Conservation (phyloP, 2,797 vertebrate genomes). For the Coluber constrictor region DNA sequence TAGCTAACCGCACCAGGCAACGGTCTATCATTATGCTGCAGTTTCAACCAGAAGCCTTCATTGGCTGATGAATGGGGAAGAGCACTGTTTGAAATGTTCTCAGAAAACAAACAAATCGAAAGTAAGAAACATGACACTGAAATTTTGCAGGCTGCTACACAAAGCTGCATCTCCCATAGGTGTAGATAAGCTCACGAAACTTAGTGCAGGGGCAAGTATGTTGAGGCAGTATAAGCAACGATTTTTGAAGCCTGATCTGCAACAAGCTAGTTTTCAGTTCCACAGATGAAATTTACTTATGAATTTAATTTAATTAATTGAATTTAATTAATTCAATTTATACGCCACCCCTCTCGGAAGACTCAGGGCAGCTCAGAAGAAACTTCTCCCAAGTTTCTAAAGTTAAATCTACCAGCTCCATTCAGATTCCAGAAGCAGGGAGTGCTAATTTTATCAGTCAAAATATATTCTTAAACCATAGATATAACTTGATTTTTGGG, state of each 20-base stretch:
- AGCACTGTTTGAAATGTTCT: conserved; percentile 33
- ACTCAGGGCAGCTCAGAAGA: too few relatives aligned
- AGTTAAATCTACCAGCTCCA: neutral
- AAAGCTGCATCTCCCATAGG: neutral
- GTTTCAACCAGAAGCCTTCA: neutral
- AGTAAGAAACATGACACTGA: neutral
- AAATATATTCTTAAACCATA: neutral
- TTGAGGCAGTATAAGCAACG: neutral
- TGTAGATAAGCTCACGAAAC: neutral
- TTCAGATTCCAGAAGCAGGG: neutral
- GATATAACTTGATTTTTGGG: neutral
- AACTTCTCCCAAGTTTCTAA: neutral
- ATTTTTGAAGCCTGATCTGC: neutral
- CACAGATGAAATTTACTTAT: neutral
- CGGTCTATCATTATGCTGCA: conserved; percentile 33
- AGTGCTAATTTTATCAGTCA: neutral
- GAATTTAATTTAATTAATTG: neutral
- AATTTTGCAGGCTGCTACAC: neutral
- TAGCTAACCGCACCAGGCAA: conserved; percentile 41
- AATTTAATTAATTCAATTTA: too few relatives aligned
- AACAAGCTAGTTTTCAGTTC: neutral
- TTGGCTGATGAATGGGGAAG: neutral
- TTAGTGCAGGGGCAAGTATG: neutral
- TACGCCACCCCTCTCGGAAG: too few relatives aligned
- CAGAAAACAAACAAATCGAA: neutral